Evolutionary conservation across 1,140 invertebrate species (phyloP).

Genomic region (Galleria mellonella): DNA sequence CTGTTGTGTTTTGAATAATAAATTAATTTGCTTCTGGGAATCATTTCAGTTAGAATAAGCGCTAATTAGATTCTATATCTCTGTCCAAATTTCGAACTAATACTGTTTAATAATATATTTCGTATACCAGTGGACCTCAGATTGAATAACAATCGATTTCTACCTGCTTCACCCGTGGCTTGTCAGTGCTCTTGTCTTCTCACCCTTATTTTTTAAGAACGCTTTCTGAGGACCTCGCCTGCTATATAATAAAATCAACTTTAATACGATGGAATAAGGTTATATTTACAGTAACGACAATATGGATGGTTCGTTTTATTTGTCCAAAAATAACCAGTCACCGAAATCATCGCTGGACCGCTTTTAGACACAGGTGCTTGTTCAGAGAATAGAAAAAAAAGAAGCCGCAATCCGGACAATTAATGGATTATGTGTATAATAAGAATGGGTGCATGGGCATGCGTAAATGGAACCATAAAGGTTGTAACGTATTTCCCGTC

Average conservation of each 20-base stretch:
- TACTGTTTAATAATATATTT: slow-evolving; percentile 14
- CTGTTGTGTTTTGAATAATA: no score
- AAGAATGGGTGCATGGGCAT: slow-evolving; percentile 4
- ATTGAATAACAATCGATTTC: slow-evolving; percentile 59
- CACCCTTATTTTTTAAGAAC: slow-evolving; percentile 44
- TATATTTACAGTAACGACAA: slow-evolving; percentile 1
- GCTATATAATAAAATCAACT: slow-evolving; percentile 2
- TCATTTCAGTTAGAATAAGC: neutral
- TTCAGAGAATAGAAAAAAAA: slow-evolving; percentile 27
- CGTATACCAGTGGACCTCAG: slow-evolving; percentile 14
- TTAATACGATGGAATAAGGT: slow-evolving; percentile 1
- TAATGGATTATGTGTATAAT: slow-evolving; percentile 55
- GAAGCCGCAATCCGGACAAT: slow-evolving; percentile 40
- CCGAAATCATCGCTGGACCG: slow-evolving; percentile 45
- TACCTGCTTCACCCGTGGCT: slow-evolving; percentile 41
- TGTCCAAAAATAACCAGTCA: slow-evolving; percentile 61
- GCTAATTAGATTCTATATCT: neutral
- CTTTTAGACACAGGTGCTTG: slow-evolving; percentile 52
- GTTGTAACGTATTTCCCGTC: slow-evolving; percentile 27
- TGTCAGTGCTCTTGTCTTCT: slow-evolving; percentile 50
- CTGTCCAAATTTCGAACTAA: slow-evolving; percentile 2
- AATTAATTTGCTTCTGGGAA: no score
- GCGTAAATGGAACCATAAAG: slow-evolving; percentile 35
- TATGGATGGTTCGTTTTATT: slow-evolving; percentile 30
- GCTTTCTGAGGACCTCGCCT: slow-evolving; percentile 30